A percentile compares a stretch with the other conserved stretches of the same genome.
These are phyloP conservation scores for Cherax quadricarinatus DNA, from an alignment of 1,140 invertebrate species.

Conservation along the genomic window DNA sequence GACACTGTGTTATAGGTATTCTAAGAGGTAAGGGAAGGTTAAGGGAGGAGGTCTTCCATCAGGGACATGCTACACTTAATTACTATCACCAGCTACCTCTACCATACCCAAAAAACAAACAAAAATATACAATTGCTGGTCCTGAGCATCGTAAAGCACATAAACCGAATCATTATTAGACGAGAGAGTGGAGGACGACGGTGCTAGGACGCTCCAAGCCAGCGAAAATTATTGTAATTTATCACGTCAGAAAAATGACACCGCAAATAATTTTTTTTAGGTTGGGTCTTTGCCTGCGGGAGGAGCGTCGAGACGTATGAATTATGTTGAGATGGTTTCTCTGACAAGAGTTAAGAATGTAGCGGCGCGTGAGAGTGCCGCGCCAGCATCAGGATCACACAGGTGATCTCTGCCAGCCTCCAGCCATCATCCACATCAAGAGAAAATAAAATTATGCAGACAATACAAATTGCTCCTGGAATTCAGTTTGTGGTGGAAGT, in stretches of 20 bases:
- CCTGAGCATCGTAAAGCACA: neutral
- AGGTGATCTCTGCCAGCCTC: neutral
- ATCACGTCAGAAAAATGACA: conserved; percentile 15
- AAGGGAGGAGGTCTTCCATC: too few relatives aligned
- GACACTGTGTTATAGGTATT: too few relatives aligned
- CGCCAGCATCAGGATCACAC: neutral
- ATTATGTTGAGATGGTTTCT: conserved; percentile 9
- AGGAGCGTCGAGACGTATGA: conserved; percentile 11
- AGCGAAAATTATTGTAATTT: neutral
- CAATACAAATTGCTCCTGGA: conserved; percentile 4
- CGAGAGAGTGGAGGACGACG: neutral
- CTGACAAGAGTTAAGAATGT: conserved; percentile 14
- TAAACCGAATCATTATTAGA: neutral
- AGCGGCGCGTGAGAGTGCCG: neutral
- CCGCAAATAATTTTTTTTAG: conserved; percentile 1
- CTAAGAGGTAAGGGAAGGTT: too few relatives aligned
- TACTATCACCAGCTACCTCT: too few relatives aligned
- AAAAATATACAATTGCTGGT: too few relatives aligned
- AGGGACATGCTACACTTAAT: too few relatives aligned
- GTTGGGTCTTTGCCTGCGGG: neutral
- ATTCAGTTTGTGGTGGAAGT: neutral
- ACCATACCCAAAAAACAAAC: too few relatives aligned
- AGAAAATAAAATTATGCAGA: conserved; percentile 5
- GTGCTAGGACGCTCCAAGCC: neutral
- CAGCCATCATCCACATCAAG: neutral